Evolutionary conservation across 2,113 vertebrate species (phyloP).

Genomic region (Ophthalmolycus amberensis): DNA sequence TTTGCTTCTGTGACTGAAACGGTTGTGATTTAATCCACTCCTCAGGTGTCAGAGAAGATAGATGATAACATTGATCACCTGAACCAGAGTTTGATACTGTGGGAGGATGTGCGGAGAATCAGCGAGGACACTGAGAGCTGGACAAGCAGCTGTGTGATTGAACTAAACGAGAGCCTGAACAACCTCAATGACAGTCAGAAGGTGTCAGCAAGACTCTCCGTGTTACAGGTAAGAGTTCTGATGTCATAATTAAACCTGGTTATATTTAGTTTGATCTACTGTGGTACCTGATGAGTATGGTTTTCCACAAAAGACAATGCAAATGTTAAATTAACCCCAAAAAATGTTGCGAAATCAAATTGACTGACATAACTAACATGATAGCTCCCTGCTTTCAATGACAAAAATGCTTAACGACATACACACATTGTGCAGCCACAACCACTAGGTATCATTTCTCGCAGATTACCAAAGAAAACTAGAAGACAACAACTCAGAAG

Average conservation of each 20-base stretch:
- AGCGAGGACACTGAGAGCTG: conserved; percentile 91
- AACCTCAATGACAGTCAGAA: conserved; percentile 88
- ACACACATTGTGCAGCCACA: neutral
- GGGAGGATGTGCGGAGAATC: conserved; percentile 89
- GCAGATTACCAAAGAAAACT: neutral
- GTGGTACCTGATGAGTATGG: neutral
- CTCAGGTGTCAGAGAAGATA: conserved; percentile 90
- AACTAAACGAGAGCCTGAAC: conserved; percentile 87
- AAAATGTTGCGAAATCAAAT: neutral
- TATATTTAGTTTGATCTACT: neutral
- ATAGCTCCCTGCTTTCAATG: neutral
- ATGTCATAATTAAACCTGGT: neutral
- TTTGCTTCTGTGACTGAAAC: neutral
- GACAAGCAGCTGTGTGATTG: conserved; percentile 85
- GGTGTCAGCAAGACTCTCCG: conserved; percentile 83
- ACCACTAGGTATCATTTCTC: neutral
- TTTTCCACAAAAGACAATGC: neutral
- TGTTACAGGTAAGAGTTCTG: conserved; percentile 85
- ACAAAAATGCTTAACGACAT: neutral
- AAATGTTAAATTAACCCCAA: neutral
- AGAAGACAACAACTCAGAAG: too few species aligned
- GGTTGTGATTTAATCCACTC: neutral
- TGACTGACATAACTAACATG: too few species aligned
- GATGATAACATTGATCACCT: conserved; percentile 90
- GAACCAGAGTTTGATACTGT: conserved; percentile 83